phyloP scores from a whole-genome alignment of 1,140 invertebrate species.

The Procambarus virginalis region DNA sequence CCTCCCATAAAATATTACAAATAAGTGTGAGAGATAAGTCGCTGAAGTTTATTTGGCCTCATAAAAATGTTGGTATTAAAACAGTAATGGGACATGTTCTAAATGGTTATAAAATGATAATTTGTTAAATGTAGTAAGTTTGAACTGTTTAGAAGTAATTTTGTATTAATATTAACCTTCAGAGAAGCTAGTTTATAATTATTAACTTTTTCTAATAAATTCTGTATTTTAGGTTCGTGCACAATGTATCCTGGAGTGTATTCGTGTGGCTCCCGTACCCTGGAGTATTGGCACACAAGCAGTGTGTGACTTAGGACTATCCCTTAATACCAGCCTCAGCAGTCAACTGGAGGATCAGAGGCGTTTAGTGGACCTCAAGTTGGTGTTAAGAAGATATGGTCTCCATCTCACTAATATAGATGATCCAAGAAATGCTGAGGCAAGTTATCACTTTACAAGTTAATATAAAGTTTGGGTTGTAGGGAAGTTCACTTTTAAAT shows the following conservation, averaged over 20 bases:
- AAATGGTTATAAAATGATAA: no score
- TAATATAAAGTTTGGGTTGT: no score
- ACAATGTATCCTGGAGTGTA: constrained; percentile 59
- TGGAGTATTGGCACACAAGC: constrained; percentile 67
- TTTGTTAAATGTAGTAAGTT: no score
- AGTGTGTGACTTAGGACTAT: constrained; percentile 48
- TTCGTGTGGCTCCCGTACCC: constrained; percentile 62
- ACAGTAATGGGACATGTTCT: no score
- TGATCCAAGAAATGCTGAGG: constrained; percentile 49
- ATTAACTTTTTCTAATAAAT: background rate
- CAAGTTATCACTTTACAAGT: background rate
- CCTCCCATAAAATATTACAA: no score
- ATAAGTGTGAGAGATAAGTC: no score
- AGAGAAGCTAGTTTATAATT: no score
- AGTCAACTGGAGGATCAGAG: constrained; percentile 54
- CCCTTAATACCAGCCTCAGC: constrained; percentile 38
- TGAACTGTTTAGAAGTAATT: no score
- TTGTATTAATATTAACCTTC: no score
- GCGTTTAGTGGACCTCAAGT: constrained; percentile 59
- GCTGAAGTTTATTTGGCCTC: no score
- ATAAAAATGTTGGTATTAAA: no score
- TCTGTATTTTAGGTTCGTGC: constrained; percentile 46
- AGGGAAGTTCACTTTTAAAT: no score
- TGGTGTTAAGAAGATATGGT: constrained; percentile 59
- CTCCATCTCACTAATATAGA: constrained; percentile 53